A percentile compares a stretch with the other conserved stretches of the same genome.
Conservation (phyloP, 2,113 vertebrate species). For the Salvator merianae region DNA sequence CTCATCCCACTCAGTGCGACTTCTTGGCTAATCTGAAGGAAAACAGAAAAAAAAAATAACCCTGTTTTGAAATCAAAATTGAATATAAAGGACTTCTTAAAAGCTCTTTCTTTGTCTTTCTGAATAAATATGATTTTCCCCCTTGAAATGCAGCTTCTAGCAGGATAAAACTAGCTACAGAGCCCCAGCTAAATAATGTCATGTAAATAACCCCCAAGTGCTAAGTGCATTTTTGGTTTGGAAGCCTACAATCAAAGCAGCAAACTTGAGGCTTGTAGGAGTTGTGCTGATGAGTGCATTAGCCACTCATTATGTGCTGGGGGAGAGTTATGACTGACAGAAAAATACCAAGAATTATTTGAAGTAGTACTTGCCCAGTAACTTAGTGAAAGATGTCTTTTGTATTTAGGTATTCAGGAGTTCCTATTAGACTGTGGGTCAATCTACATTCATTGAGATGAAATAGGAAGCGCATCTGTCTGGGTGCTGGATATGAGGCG, state of each 20-base stretch:
- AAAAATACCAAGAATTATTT: constrained; percentile 26
- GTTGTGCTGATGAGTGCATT: constrained; percentile 42
- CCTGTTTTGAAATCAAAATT: constrained; percentile 46
- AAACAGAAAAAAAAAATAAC: constrained; percentile 21
- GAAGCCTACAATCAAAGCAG: constrained; percentile 64
- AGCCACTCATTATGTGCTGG: constrained; percentile 46
- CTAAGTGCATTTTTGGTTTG: constrained; percentile 49
- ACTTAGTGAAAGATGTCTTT: background rate
- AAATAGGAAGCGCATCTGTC: no score
- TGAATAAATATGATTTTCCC: constrained; percentile 27
- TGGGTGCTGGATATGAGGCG: no score
- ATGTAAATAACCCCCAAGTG: constrained; percentile 28
- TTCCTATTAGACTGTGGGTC: no score
- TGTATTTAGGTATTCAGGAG: background rate
- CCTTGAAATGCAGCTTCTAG: constrained; percentile 27
- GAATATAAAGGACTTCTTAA: constrained; percentile 45
- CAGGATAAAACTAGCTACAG: constrained; percentile 40
- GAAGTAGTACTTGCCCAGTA: background rate
- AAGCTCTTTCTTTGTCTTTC: constrained; percentile 12
- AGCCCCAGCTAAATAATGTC: constrained; percentile 13
- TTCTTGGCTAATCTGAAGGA: constrained; percentile 41
- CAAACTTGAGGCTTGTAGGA: constrained; percentile 35
- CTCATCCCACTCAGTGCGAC: constrained; percentile 6
- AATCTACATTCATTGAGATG: no score
- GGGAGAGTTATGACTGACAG: constrained; percentile 42